phyloP scores from a whole-genome alignment of 2,113 vertebrate genomes.

The Forbesichthys agassizii region DNA sequence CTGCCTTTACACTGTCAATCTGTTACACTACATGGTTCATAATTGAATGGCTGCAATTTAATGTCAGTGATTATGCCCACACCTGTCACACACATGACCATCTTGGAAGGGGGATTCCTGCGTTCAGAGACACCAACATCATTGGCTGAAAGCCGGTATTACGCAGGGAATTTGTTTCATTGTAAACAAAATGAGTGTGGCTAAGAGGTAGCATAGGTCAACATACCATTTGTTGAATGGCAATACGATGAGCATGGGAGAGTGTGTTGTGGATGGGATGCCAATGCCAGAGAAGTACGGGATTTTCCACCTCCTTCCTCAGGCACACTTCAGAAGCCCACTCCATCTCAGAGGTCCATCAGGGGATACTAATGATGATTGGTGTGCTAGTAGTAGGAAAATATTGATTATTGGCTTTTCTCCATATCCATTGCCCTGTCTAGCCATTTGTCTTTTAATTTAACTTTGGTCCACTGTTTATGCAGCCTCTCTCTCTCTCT shows the following conservation, averaged over 20 bases:
- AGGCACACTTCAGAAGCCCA: background rate
- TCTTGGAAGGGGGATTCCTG: no score
- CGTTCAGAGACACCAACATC: no score
- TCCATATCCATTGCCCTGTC: conserved; percentile 50
- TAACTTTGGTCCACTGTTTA: conserved; percentile 14
- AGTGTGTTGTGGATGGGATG: conserved; percentile 8
- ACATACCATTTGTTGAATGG: background rate
- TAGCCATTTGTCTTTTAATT: conserved; percentile 38
- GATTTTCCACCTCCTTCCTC: conserved; percentile 1
- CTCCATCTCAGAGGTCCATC: conserved; percentile 15
- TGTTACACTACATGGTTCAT: background rate
- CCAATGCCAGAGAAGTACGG: background rate
- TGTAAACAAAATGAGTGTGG: background rate
- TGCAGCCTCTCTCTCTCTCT: conserved; percentile 1
- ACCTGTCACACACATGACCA: no score
- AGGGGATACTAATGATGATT: conserved; percentile 37
- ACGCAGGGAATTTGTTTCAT: no score
- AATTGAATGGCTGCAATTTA: no score
- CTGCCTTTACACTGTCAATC: background rate
- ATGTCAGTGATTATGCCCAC: no score
- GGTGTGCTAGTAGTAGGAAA: conserved; percentile 12
- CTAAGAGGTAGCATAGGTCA: background rate
- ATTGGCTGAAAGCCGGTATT: no score
- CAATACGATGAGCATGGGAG: background rate
- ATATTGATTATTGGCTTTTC: conserved; percentile 46